Evolutionary conservation across 2,888 invertebrate species (phyloP).

Genomic region (Mimumesa dahlbomi): DNA sequence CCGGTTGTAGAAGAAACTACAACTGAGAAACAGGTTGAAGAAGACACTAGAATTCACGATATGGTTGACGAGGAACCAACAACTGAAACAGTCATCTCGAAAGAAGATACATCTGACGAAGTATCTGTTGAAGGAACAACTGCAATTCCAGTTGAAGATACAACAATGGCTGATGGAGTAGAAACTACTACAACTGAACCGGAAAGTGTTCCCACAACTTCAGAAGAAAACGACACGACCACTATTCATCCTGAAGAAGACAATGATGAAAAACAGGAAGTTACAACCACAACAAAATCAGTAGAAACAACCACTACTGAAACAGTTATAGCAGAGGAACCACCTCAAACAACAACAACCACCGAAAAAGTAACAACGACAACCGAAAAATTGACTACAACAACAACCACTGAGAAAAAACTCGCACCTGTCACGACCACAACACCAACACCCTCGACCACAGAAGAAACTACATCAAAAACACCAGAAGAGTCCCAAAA

Average conservation of each 20-base stretch:
- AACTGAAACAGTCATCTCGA: slow-evolving; percentile 4
- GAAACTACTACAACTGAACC: slow-evolving; percentile 15
- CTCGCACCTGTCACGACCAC: not conserved
- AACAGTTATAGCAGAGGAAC: too few species aligned
- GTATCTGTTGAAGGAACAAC: slow-evolving; percentile 21
- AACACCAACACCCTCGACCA: slow-evolving; percentile 1
- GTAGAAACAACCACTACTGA: slow-evolving; percentile 29
- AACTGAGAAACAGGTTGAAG: not conserved
- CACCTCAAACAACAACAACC: too few species aligned
- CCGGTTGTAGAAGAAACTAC: not conserved
- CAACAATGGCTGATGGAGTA: slow-evolving; percentile 10
- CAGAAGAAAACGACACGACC: slow-evolving; percentile 14
- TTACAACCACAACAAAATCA: slow-evolving; percentile 11
- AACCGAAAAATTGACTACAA: not conserved
- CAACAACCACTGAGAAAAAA: not conserved
- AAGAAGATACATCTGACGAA: slow-evolving; percentile 27
- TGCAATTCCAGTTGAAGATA: not conserved
- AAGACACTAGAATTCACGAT: slow-evolving; percentile 9
- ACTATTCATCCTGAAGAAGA: slow-evolving; percentile 8
- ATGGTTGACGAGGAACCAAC: not conserved
- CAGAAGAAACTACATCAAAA: slow-evolving; percentile 21
- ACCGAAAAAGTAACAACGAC: slow-evolving; percentile 20
- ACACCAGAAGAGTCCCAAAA: not conserved
- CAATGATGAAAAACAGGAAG: slow-evolving; percentile 12
- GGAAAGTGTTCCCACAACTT: slow-evolving; percentile 1